Percentiles rank a stretch among this genome's conserved stretches.
phyloP scores from a whole-genome alignment of 2,888 invertebrate species.

The Elmis aenea region DNA sequence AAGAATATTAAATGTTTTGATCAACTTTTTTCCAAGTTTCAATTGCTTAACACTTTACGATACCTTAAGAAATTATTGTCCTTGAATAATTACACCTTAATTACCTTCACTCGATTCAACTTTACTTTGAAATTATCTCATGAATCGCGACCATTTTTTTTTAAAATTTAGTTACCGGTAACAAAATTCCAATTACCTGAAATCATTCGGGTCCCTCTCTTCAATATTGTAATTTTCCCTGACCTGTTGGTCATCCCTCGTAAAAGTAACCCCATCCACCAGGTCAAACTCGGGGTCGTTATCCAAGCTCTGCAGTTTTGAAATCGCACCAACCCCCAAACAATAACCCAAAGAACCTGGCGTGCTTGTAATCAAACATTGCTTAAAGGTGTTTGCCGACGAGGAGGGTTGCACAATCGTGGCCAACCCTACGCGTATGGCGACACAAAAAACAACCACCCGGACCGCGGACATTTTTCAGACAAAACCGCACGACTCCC shows the following conservation, averaged over 20 bases:
- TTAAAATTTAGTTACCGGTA: not conserved
- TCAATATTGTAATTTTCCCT: conserved; percentile 63
- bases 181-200: conserved; percentile 48
- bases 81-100: too few relatives aligned
- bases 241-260: conserved; percentile 60
- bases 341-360: conserved; percentile 55
- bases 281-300: conserved; percentile 63
- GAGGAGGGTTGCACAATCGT: conserved; percentile 5
- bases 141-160: not conserved
- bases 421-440: not conserved
- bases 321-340: conserved; percentile 64
- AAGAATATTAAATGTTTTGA: too few relatives aligned
- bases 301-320: conserved; percentile 60
- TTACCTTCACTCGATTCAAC: too few relatives aligned
- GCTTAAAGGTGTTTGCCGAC: conserved; percentile 36
- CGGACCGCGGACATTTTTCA: conserved; percentile 10
- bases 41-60: too few relatives aligned
- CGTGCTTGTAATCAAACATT: conserved; percentile 48
- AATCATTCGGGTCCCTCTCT: conserved; percentile 70
- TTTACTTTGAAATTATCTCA: too few relatives aligned
- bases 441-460: not conserved
- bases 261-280: conserved; percentile 59
- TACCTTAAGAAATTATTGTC: too few relatives aligned
- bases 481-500: conserved; percentile 2
- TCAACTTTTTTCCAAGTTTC: too few relatives aligned